Percentiles rank a stretch among this genome's conserved stretches.
Conservation (phyloP, 2,888 invertebrate genomes). For the Tillus elongatus region DNA sequence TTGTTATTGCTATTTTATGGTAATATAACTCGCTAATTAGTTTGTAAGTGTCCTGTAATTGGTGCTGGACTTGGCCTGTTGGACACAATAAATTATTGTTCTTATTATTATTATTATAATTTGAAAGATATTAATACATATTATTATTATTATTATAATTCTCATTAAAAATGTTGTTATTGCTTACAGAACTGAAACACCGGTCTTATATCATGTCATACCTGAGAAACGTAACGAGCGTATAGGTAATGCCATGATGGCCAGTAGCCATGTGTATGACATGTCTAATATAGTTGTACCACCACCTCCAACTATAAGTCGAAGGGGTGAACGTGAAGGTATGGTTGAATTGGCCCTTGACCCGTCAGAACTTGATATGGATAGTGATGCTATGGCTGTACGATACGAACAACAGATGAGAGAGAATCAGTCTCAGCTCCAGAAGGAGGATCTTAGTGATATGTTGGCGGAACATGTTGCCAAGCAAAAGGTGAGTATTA, state of each 20-base stretch:
- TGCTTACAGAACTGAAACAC: slow-evolving; percentile 71
- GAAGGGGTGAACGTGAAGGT: slow-evolving; percentile 38
- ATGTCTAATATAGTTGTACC: slow-evolving; percentile 60
- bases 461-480: slow-evolving; percentile 98
- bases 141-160: no score
- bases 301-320: slow-evolving; percentile 45
- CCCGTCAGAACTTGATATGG: slow-evolving; percentile 94
- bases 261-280: slow-evolving; percentile 96
- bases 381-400: slow-evolving; percentile 91
- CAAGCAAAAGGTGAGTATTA: slow-evolving; percentile 82
- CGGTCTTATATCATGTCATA: slow-evolving; percentile 88
- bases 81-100: no score
- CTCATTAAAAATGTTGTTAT: slow-evolving; percentile 11
- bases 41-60: no score
- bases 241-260: slow-evolving; percentile 92
- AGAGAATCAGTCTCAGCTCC: slow-evolving; percentile 80
- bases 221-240: slow-evolving; percentile 90
- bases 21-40: no score
- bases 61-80: no score
- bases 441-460: slow-evolving; percentile 92
- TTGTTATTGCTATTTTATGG: no score
- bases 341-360: slow-evolving; percentile 92
- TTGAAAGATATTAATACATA: slow-evolving; percentile 6
- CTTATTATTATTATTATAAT: no score
- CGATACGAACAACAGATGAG: slow-evolving; percentile 93